These are phyloP conservation scores for Diuraphis noxia DNA, from an alignment of 1,140 invertebrate genomes.

Conservation along the genomic window DNA sequence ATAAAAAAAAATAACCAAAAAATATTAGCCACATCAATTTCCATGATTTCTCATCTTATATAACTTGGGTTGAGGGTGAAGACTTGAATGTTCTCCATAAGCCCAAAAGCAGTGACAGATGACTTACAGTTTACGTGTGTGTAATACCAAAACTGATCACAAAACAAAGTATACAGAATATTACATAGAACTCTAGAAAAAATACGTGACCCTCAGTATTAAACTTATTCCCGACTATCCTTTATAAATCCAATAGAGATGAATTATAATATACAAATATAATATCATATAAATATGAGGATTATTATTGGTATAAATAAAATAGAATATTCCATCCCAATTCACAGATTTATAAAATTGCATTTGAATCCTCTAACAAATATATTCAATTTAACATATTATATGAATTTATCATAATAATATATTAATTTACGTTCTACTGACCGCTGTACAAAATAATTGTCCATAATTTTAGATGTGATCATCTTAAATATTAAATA, in stretches of 20 bases:
- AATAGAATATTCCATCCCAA: neutral
- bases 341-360: neutral
- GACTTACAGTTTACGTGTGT: slow-evolving; percentile 24
- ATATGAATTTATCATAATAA: neutral
- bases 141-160: slow-evolving; percentile 5
- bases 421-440: neutral
- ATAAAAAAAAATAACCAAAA: slow-evolving; percentile 17
- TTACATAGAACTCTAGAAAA: neutral
- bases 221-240: neutral
- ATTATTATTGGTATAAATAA: neutral
- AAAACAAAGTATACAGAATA: neutral
- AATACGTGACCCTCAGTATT: slow-evolving; percentile 20
- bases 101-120: slow-evolving; percentile 11
- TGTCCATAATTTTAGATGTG: neutral
- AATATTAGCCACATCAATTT: slow-evolving; percentile 14
- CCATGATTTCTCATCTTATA: neutral
- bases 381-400: neutral
- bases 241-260: slow-evolving; percentile 15
- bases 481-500: neutral
- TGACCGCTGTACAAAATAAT: neutral
- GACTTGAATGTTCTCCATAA: slow-evolving; percentile 9
- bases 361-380: neutral
- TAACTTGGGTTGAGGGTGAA: neutral
- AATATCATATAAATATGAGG: neutral
- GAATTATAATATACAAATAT: neutral